Base-by-base conservation (phyloP, 2,888 invertebrate species). In the Synergus gifuensis region DNA sequence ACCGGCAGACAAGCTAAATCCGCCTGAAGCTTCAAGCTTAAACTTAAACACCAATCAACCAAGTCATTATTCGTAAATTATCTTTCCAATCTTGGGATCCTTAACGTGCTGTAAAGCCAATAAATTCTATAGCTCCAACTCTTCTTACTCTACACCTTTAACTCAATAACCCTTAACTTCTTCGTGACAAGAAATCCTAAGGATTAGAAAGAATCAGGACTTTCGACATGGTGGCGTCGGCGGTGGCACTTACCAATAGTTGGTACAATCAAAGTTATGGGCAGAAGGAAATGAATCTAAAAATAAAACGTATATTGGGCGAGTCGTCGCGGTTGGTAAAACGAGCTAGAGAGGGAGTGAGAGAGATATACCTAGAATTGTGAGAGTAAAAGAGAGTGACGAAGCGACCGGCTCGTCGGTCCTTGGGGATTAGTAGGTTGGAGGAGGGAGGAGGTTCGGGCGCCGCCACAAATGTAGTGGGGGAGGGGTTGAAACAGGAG, bases 281-380 rank as follows among this genome's bases (percentile, higher is more conserved):
- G 78, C 84, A 86, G 86, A 86, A 87, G 87, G 85, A 89, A 89
- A 89, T 89, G 87, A 87, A 86, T 89, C 89, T 89, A 89, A 89
- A 89, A 89, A 89, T 89, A 89, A 87, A 85, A 82, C 85, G 84
- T 86, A 88, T 88, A 89, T 89, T 88, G 84, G 88, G 87, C 87
- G 88, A 88, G 87, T 85, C 86, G 84, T 83, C 83, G 84, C 81
- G 81, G 82, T 81, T 85, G 83, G 79, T 82, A 76, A 77, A 76
- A 73, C 77, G 66, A 78, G 80, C 40, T 76, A 79, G 64, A 67
- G 64, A n/a, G 42, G 44, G 78, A 66, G 58, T 4, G 78, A 22
- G 73, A 18, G 54, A 66, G 18, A 69, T 16, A 0, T 12, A 12
- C 14, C 16, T 44, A 49, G 44, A 69, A 12, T 69, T 69, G 44